Evolutionary conservation across 2,888 invertebrate genomes (phyloP).

Genomic region (Cyaniris semiargus): DNA sequence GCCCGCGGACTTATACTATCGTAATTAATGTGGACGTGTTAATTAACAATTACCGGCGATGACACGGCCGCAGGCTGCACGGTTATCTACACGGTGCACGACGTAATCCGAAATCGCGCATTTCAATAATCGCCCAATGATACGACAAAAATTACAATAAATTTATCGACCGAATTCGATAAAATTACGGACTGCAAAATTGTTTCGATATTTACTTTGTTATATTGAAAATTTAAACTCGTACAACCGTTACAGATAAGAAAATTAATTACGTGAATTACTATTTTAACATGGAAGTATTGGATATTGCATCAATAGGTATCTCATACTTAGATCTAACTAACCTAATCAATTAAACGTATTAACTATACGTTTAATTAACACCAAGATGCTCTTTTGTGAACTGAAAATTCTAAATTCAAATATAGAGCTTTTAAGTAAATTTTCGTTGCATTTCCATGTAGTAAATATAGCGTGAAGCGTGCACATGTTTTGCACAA

Average conservation of each 20-base stretch:
- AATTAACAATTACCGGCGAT: slow-evolving; percentile 30
- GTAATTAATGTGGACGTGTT: slow-evolving; percentile 26
- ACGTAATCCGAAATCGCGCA: slow-evolving; percentile 32
- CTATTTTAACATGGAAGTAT: not conserved
- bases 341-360: not conserved
- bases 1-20: slow-evolving; percentile 6
- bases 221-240: not conserved
- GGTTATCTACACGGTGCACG: slow-evolving; percentile 30
- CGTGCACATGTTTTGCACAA: slow-evolving; percentile 19
- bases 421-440: not conserved
- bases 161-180: slow-evolving; percentile 9
- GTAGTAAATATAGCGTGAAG: slow-evolving; percentile 16
- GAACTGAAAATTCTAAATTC: not conserved
- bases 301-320: not conserved
- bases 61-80: not conserved
- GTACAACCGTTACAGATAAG: not conserved
- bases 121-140: slow-evolving; percentile 32
- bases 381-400: not conserved
- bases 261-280: not conserved
- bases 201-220: not conserved
- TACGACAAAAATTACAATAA: slow-evolving; percentile 22
- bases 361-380: not conserved
- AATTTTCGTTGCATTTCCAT: slow-evolving; percentile 7
- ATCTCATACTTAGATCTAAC: not conserved
- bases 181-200: not conserved